phyloP scores from a whole-genome alignment of 2,888 invertebrate genomes.

The Meandrusa payeni region DNA sequence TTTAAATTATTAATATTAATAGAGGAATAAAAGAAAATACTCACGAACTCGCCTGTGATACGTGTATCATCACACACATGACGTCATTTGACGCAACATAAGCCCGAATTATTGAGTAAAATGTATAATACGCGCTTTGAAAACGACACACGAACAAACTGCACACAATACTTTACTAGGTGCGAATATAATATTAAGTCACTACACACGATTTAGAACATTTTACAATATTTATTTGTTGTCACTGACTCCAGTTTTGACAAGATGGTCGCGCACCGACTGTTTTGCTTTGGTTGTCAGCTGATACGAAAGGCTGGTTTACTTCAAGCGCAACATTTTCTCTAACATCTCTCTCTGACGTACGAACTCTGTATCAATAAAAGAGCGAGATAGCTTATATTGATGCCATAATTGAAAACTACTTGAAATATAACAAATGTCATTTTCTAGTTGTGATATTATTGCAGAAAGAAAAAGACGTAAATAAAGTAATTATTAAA shows the following conservation, averaged over 20 bases:
- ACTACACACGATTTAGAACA: conserved; percentile 73
- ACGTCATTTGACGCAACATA: conserved; percentile 80
- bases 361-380: conserved; percentile 1
- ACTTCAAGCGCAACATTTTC: conserved; percentile 48
- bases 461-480: conserved; percentile 61
- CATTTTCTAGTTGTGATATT: conserved; percentile 70
- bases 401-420: conserved; percentile 48
- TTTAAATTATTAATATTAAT: conserved; percentile 56
- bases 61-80: conserved; percentile 80
- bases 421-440: conserved; percentile 62
- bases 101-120: conserved; percentile 77
- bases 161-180: conserved; percentile 68
- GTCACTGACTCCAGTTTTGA: conserved; percentile 79
- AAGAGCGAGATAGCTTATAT: conserved; percentile 47
- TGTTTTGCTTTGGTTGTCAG: conserved; percentile 82
- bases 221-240: conserved; percentile 79
- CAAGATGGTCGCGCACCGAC: conserved; percentile 82
- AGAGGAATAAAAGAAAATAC: conserved; percentile 76
- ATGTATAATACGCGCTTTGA: conserved; percentile 62
- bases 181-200: conserved; percentile 67
- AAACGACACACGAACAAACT: conserved; percentile 66
- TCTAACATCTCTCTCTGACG: conserved; percentile 42
- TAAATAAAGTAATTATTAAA: conserved; percentile 44
- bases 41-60: conserved; percentile 78
- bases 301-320: conserved; percentile 75